Conservation (phyloP, 2,113 vertebrate species). For the Mellivora capensis region DNA sequence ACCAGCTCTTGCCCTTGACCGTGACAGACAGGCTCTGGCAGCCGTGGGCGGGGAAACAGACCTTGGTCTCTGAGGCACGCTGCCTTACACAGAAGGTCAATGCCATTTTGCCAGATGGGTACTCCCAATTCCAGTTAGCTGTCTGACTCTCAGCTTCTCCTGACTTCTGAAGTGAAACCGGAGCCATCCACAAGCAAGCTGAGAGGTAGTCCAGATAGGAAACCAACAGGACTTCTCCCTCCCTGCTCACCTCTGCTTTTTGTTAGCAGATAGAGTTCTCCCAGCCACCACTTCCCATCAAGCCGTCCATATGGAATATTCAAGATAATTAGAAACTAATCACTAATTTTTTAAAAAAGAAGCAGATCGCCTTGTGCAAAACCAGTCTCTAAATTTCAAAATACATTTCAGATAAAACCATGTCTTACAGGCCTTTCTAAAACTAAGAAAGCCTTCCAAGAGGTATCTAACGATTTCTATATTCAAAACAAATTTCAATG, state of each 20-base stretch:
- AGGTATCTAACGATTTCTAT: background rate
- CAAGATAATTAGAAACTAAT: background rate
- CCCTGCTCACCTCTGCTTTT: background rate
- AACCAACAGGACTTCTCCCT: accelerated
- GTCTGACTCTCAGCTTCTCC: background rate
- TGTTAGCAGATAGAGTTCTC: background rate
- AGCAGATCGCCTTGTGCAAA: background rate
- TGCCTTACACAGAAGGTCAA: background rate
- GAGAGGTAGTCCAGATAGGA: background rate
- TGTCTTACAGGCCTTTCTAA: background rate
- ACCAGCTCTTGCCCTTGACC: background rate
- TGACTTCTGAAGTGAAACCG: background rate
- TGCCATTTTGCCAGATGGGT: background rate
- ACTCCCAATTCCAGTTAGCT: background rate
- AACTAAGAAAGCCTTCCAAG: background rate
- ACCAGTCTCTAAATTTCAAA: constrained; percentile 3
- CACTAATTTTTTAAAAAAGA: background rate
- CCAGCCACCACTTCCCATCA: background rate
- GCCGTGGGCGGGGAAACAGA: background rate
- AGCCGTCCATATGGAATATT: background rate
- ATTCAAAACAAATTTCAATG: background rate
- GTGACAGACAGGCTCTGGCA: background rate
- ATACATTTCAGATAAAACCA: background rate
- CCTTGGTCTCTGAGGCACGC: background rate
- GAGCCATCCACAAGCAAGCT: background rate